Conservation (phyloP, 2,888 invertebrate genomes). For the Torymus texanus region DNA sequence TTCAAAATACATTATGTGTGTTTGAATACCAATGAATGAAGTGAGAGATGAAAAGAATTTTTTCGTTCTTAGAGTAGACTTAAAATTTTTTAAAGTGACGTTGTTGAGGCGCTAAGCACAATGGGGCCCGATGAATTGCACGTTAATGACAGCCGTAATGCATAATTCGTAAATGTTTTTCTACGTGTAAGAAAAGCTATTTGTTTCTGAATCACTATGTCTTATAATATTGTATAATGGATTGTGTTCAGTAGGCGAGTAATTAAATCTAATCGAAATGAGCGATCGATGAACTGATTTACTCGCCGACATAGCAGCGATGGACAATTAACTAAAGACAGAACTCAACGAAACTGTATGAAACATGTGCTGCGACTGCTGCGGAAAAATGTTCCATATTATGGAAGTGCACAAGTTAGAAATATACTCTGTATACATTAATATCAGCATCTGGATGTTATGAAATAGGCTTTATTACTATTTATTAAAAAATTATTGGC, state of each 20-base stretch:
- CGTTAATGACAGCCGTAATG: too few species aligned
- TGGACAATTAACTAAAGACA: constrained; percentile 22
- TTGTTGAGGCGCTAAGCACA: too few species aligned
- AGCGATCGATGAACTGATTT: constrained; percentile 7
- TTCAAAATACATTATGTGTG: not conserved
- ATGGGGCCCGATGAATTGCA: too few species aligned
- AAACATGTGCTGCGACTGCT: constrained; percentile 7
- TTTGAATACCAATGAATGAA: not conserved
- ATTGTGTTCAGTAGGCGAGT: not conserved
- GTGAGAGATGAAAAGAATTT: too few species aligned
- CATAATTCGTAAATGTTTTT: too few species aligned
- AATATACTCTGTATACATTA: constrained; percentile 48
- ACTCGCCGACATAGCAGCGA: constrained; percentile 24
- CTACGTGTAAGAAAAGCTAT: too few species aligned
- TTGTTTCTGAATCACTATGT: not conserved
- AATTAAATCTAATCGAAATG: not conserved
- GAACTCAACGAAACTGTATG: constrained; percentile 6
- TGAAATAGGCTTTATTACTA: constrained; percentile 28
- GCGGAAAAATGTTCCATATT: constrained; percentile 9
- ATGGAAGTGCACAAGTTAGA: constrained; percentile 30
- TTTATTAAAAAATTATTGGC: constrained; percentile 14
- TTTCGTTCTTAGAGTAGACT: too few species aligned
- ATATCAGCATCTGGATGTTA: constrained; percentile 32
- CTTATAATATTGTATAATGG: not conserved
- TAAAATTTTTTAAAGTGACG: too few species aligned